phyloP scores from a whole-genome alignment of 2,113 vertebrate species.

The Felis chaus region DNA sequence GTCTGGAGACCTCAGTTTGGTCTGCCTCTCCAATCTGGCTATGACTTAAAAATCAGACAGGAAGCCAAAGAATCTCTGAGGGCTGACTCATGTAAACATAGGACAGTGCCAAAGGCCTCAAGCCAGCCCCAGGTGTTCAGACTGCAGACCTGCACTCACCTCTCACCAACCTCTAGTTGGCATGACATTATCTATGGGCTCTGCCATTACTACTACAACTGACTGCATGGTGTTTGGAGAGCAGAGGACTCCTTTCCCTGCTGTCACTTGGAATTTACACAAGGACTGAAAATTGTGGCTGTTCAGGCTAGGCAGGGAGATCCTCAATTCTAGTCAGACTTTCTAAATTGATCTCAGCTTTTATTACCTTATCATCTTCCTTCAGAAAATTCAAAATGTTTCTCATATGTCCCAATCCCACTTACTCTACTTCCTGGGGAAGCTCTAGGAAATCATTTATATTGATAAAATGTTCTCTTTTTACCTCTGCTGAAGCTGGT shows the following conservation, averaged over 20 bases:
- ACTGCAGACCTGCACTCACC: not conserved
- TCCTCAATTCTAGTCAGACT: not conserved
- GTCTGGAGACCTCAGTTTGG: not conserved
- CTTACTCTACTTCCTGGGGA: not conserved
- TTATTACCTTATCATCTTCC: conserved; percentile 11
- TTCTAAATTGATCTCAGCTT: not conserved
- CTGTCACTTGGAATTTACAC: not conserved
- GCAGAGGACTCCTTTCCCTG: not conserved
- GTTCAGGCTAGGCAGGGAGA: not conserved
- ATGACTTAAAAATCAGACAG: conserved; percentile 43
- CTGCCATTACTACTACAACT: not conserved
- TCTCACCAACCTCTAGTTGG: not conserved
- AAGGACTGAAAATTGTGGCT: not conserved
- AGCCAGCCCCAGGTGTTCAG: conserved; percentile 4
- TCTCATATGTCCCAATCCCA: not conserved
- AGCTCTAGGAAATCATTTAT: not conserved
- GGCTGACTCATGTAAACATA: conserved; percentile 39
- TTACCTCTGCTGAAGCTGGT: not conserved
- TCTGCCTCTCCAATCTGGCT: not conserved
- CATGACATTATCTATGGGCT: not conserved
- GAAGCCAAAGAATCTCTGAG: conserved; percentile 54
- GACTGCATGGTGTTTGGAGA: not conserved
- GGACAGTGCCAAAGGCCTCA: not conserved
- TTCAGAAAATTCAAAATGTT: conserved; percentile 44
- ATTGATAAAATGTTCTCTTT: not conserved